Base-by-base conservation (phyloP, 2,797 vertebrate genomes). In the Anas bernieri region DNA sequence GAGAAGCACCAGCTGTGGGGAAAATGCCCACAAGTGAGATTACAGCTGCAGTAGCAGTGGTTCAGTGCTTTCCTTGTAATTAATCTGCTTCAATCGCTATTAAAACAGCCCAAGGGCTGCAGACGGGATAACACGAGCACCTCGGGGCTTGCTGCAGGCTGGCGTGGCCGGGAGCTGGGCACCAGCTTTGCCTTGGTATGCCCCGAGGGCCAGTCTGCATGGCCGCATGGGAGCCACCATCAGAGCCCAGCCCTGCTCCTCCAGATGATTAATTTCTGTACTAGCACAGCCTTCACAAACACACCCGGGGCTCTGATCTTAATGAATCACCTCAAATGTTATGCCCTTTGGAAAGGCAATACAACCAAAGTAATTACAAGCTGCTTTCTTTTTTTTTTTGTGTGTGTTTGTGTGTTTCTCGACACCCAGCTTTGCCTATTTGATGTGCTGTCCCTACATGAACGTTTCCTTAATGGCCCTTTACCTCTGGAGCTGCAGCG, bases 321-420 rank as follows among this genome's bases (percentile, higher is more conserved):
- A 88, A 92, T 81, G 89, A 94, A 75, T 92, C 73, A 15, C 46
- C 10, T 35, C 45, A 85, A 92, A 91, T 33, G 55, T 85, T 84
- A 39, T 90, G 92, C 76, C 89, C 83, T 93, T 96, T 93, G 80
- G 92, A 95, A 94, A 91, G 73, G 30, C 89, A 92, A 88, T 22
- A 78, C 55, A 94, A 45, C 52, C 76, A 26, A 5, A 14, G 66
- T 69, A 86, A 91, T 90, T 83, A 86, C 5, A 50, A 85, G 46
- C 48, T 4, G 4, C 62, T 93, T 89, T 23, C 10, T 70, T 55
- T 91, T 73, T 74, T n/a, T 41, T 41, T n/a, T n/a, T n/a, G 17
- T 43, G 41, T 88, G 46, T 23, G 21, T 39, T 39, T 68, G 64
- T 70, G 50, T 37, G 43, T 12, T 8, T 74, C 89, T 72, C 41